phyloP scores from a whole-genome alignment of 35 echinoderm and acorn worm species.

The Diadema setosum region DNA sequence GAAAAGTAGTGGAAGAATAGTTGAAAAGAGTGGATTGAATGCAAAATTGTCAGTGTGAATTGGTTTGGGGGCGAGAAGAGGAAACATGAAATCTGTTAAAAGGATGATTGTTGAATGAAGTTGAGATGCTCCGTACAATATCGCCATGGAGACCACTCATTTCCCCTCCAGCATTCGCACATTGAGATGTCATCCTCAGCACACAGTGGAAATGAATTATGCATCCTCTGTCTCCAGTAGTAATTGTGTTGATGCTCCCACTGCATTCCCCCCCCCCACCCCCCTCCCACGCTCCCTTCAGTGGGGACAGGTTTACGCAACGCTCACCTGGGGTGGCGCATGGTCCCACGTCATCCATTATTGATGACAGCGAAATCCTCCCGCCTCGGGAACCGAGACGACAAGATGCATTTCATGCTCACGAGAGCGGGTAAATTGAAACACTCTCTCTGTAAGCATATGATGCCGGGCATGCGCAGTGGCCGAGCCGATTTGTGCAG shows the following conservation, averaged over 20 bases:
- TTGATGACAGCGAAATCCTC: not conserved
- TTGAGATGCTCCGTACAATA: too few species aligned
- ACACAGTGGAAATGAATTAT: not conserved
- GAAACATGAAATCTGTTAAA: too few species aligned
- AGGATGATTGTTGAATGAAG: too few species aligned
- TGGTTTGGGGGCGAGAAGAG: too few species aligned
- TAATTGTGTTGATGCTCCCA: not conserved
- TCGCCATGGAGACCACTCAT: too few species aligned
- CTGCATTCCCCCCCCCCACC: too few species aligned
- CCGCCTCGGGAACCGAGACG: not conserved
- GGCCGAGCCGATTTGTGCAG: not conserved
- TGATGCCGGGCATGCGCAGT: not conserved
- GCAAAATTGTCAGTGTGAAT: too few species aligned
- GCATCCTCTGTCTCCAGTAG: not conserved
- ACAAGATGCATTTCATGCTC: slow-evolving; percentile 13
- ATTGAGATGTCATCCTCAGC: slow-evolving; percentile 1
- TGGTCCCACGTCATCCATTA: not conserved
- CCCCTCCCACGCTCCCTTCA: too few species aligned
- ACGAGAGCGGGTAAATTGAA: not conserved
- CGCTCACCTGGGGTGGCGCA: not conserved
- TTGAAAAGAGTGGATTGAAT: too few species aligned
- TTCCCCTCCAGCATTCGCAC: too few species aligned
- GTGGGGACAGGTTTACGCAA: not conserved
- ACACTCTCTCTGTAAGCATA: not conserved
- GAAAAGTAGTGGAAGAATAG: too few species aligned